Conservation (phyloP, 2,113 vertebrate species). For the Protomyctophum bolini region DNA sequence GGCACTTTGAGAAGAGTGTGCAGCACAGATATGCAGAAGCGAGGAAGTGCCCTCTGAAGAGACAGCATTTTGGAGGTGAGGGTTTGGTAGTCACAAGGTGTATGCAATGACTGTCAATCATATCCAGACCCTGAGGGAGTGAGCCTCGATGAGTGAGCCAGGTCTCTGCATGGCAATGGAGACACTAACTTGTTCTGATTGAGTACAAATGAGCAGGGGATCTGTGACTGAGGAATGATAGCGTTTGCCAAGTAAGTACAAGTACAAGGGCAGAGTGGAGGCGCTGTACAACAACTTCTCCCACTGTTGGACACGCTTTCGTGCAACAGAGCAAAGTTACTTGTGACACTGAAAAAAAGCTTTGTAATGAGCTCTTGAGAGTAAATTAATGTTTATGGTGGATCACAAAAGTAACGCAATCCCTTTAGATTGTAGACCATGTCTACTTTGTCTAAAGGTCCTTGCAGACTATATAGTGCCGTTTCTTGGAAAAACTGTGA, state of each 20-base stretch:
- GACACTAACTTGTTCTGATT: conserved; percentile 55
- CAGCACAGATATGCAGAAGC: conserved; percentile 24
- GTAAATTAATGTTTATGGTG: not conserved
- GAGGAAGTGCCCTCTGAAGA: conserved; percentile 21
- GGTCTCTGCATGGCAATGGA: conserved; percentile 41
- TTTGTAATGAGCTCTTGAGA: conserved; percentile 7
- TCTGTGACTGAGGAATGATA: conserved; percentile 32
- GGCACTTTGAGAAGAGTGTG: conserved; percentile 36
- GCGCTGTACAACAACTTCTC: conserved; percentile 11
- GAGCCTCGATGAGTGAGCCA: conserved; percentile 4
- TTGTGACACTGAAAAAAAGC: not conserved
- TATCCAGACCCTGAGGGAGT: not conserved
- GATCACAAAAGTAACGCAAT: conserved; percentile 12
- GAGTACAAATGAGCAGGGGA: conserved; percentile 36
- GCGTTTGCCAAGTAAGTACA: conserved; percentile 28
- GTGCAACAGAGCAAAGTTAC: conserved; percentile 18
- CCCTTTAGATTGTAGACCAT: conserved; percentile 17
- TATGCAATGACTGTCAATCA: conserved; percentile 56
- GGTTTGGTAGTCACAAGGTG: conserved; percentile 50
- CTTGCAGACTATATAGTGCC: not conserved
- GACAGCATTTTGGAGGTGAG: conserved; percentile 41
- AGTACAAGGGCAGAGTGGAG: conserved; percentile 16
- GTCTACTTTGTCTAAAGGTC: conserved; percentile 9
- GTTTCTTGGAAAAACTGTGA: conserved; percentile 2
- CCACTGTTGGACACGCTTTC: conserved; percentile 10